Evolutionary conservation across 2,797 vertebrate genomes (phyloP).

Genomic region (Clarias laeviceps): DNA sequence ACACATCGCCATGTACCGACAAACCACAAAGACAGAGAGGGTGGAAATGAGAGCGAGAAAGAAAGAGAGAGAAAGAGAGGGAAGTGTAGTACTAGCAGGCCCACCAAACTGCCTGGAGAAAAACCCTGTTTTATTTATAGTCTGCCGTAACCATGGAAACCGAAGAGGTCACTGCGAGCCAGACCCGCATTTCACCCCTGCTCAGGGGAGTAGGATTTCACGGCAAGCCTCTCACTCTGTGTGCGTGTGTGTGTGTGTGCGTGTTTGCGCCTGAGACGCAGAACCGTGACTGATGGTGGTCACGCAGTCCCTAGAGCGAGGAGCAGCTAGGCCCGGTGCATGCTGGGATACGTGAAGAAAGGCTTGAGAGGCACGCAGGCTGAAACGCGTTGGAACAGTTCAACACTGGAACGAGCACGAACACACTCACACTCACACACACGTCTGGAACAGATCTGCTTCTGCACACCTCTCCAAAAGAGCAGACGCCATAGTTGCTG

Average conservation of each 20-base stretch:
- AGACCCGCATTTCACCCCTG: conserved; percentile 86
- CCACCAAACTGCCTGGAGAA: conserved; percentile 79
- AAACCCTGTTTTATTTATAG: conserved; percentile 91
- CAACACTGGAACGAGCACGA: conserved; percentile 36
- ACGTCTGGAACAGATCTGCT: conserved; percentile 42
- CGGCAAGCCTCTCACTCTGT: conserved; percentile 72
- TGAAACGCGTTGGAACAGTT: conserved; percentile 51
- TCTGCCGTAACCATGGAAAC: conserved; percentile 86
- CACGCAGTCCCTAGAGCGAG: conserved; percentile 60
- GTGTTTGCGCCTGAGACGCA: conserved; percentile 62
- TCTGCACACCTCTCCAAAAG: conserved; percentile 30
- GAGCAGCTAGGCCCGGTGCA: conserved; percentile 54
- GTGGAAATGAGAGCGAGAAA: conserved; percentile 37
- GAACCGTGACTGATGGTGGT: conserved; percentile 62
- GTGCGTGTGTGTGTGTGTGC: conserved; percentile 43
- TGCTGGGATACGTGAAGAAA: conserved; percentile 58
- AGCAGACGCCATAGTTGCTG: conserved; percentile 34
- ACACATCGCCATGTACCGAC: conserved; percentile 27
- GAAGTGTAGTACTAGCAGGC: conserved; percentile 59
- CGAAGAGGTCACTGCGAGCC: conserved; percentile 87
- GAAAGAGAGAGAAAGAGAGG: conserved; percentile 1
- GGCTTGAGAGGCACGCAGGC: conserved; percentile 52
- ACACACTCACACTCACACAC: conserved; percentile 15
- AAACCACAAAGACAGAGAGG: conserved; percentile 31
- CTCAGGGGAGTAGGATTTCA: conserved; percentile 85